Evolutionary conservation across 1,140 invertebrate species (phyloP).

Genomic region (Wiebesia pumilae): DNA sequence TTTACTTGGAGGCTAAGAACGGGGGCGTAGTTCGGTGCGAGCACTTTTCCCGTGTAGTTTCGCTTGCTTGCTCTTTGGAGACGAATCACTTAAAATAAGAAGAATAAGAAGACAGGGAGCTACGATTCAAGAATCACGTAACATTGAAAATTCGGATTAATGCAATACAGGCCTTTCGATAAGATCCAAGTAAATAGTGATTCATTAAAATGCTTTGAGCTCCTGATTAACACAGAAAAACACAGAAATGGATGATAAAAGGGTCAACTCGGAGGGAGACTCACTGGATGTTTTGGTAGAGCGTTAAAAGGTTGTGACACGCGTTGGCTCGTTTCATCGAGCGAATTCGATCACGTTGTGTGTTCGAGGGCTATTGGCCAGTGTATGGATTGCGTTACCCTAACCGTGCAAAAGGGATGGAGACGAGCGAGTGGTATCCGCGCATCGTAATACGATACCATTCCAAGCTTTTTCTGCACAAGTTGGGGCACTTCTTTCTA

Average conservation of each 20-base stretch:
- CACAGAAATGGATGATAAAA: neutral
- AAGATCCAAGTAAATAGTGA: no score
- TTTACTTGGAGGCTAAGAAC: no score
- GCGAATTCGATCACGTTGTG: conserved; percentile 19
- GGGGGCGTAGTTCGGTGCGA: no score
- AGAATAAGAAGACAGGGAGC: no score
- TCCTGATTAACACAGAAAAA: neutral
- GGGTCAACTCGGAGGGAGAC: neutral
- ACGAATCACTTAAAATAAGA: no score
- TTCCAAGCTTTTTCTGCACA: neutral
- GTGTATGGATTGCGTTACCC: conserved; percentile 24
- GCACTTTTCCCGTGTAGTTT: no score
- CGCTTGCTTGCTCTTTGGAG: no score
- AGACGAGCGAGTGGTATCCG: conserved; percentile 15
- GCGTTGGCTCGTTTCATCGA: conserved; percentile 1
- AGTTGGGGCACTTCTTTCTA: neutral
- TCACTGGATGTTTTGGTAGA: neutral
- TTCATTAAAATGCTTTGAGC: no score
- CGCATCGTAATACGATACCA: conserved; percentile 27
- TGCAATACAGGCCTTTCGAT: no score
- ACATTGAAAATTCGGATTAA: no score
- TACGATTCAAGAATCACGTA: no score
- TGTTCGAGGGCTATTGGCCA: conserved; percentile 19
- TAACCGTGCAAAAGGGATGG: neutral
- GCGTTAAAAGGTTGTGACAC: neutral